Evolutionary conservation across 2,113 vertebrate species (phyloP), one percentile per base, ranked within the genome.

Genomic region (Andinoacara biseriatus): DNA sequence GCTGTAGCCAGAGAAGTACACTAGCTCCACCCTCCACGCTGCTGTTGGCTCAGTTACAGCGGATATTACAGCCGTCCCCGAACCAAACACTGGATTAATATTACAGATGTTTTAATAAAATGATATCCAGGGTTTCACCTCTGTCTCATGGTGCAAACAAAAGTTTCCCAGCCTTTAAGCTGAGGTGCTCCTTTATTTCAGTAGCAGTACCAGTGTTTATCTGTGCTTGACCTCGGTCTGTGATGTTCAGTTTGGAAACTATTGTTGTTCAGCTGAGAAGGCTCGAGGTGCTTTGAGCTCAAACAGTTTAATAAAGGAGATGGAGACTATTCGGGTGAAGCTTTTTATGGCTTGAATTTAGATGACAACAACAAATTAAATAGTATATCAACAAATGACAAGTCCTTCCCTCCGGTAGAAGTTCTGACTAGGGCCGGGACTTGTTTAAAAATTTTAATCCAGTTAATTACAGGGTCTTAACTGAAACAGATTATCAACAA

Each of bases 161-260:
- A 67, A 6, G 4, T 13, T 5, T 22, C 13, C n/a, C 58, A 52
- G 43, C 20, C 22, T 22, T 69, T 69, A 74, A 33, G 80, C 22
- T 81, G 26, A n/a, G 35, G 40, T 31, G 57, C 40, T 24, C 20
- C 2, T 22, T 72, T 52, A 56, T 82, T 82, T 67, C 49, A 76
- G 57, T 17, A 61, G 40, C 43, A 65, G 15, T 22, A 46, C 13
- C 17, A 15, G 7, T 1, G 60, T 76, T 79, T 69, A 60, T 59
- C 58, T 85, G 22, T 76, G 52, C 20, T 69, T 74, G 74, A 89
- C 83, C 80, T 82, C 80, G 62, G 49, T 46, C 58, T 58, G 82
- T 77, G 69, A 35, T 56, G 46, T 80, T 80, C 15, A 56, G n/a
- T 82, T 7, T 87, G 40, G 46, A 49, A 49, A 43, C 61, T 80